Evolutionary conservation across 2,797 vertebrate species (phyloP).

Genomic region (Anableps anableps): DNA sequence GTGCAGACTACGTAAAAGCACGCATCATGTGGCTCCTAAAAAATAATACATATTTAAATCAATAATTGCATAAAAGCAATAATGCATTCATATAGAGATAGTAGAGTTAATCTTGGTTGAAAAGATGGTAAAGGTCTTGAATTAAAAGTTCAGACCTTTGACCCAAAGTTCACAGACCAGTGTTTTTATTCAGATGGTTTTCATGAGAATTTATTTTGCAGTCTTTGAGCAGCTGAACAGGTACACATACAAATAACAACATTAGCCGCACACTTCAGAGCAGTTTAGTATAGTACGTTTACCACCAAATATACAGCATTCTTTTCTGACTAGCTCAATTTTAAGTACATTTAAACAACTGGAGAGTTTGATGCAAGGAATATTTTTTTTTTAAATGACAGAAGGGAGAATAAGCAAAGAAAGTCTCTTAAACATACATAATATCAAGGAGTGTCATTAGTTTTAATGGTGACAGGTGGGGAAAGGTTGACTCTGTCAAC

Average conservation of each 20-base stretch:
- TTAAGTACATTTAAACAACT: neutral
- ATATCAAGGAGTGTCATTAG: neutral
- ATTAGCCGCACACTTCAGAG: neutral
- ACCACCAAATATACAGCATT: neutral
- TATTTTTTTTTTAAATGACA: too few species aligned
- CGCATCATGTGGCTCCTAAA: conserved; percentile 3
- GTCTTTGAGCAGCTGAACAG: neutral
- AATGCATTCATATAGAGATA: neutral
- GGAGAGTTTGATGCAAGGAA: neutral
- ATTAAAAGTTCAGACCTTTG: neutral
- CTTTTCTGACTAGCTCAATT: neutral
- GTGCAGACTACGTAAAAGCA: conserved; percentile 20
- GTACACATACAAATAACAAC: conserved; percentile 1
- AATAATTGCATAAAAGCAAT: neutral
- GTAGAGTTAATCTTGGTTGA: neutral
- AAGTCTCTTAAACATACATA: neutral
- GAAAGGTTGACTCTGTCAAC: neutral
- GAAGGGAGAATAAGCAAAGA: neutral
- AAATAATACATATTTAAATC: neutral
- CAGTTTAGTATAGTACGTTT: neutral
- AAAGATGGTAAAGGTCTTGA: neutral
- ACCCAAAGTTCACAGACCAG: neutral
- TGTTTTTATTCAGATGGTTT: neutral
- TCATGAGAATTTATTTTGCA: neutral
- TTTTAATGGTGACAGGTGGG: neutral